Percentiles rank a stretch among this genome's conserved stretches.
phyloP scores from a whole-genome alignment of 2,888 invertebrate species.

The Ornithoptera priamus region DNA sequence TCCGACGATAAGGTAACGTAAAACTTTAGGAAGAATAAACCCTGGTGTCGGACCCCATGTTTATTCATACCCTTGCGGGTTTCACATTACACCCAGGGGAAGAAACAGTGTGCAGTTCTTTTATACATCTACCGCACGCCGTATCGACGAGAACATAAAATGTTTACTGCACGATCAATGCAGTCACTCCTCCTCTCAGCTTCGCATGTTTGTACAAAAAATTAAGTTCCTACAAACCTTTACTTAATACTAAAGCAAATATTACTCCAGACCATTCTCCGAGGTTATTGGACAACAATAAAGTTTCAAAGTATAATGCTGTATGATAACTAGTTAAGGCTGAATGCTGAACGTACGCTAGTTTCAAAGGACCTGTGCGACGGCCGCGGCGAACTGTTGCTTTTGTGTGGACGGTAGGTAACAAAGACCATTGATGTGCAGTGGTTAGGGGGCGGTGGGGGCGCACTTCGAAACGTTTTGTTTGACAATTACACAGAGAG shows the following conservation, averaged over 20 bases:
- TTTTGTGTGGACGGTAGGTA: slow-evolving; percentile 11
- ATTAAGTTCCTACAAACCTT: slow-evolving; percentile 3
- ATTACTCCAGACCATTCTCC: slow-evolving; percentile 2
- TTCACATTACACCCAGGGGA: background rate
- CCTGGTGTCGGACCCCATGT: too few species aligned
- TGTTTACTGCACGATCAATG: background rate
- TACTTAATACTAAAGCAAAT: slow-evolving; percentile 6
- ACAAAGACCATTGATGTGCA: slow-evolving; percentile 12
- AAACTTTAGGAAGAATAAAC: too few species aligned
- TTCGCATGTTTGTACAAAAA: background rate
- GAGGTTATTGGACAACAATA: background rate
- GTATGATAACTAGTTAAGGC: too few species aligned
- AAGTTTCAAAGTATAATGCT: too few species aligned
- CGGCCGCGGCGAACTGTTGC: slow-evolving; percentile 10
- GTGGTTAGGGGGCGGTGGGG: background rate
- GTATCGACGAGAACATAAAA: background rate
- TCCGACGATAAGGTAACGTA: too few species aligned
- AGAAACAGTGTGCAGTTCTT: background rate
- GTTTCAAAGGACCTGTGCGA: background rate
- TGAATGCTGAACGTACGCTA: background rate
- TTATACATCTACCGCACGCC: background rate
- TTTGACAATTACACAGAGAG: slow-evolving; percentile 28
- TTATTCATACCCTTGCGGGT: too few species aligned
- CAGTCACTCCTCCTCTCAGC: background rate
- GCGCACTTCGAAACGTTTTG: slow-evolving; percentile 19